Percentiles rank a stretch among this genome's conserved stretches.
Conservation (phyloP, 2,888 invertebrate species). For the Epinotia nisella region DNA sequence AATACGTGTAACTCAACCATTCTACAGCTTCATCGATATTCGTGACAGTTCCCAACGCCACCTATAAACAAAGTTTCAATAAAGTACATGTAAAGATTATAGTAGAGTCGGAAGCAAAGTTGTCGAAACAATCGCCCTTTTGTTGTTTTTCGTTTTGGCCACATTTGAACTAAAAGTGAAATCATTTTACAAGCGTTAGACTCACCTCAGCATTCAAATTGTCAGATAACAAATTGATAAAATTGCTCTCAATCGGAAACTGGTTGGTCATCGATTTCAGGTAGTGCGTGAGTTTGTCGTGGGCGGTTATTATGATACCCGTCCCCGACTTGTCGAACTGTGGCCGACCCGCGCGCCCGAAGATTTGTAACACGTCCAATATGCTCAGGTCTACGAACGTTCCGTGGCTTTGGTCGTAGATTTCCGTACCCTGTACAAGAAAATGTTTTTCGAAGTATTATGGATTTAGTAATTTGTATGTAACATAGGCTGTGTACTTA, state of each 20-base stretch:
- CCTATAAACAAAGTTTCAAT: conserved; percentile 75
- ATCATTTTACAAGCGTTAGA: neutral
- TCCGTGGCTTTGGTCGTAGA: conserved; percentile 98
- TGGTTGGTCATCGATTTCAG: conserved; percentile 97
- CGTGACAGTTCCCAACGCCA: conserved; percentile 97
- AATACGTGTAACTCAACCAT: conserved; percentile 99
- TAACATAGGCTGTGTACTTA: neutral
- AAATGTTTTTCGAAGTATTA: neutral
- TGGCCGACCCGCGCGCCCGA: conserved; percentile 98
- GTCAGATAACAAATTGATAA: conserved; percentile 95
- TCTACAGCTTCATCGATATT: conserved; percentile 98
- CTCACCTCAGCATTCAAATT: conserved; percentile 98
- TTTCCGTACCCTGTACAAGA: conserved; percentile 93
- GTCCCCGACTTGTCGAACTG: conserved; percentile 98
- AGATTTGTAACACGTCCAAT: conserved; percentile 98
- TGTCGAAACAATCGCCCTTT: neutral
- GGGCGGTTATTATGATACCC: conserved; percentile 97
- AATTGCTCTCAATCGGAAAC: conserved; percentile 99
- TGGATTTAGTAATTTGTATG: neutral
- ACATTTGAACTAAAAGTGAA: neutral
- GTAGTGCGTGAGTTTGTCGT: conserved; percentile 96
- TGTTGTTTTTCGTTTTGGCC: neutral
- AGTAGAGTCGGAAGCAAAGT: neutral
- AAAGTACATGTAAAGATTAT: neutral
- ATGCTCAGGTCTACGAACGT: conserved; percentile 97